Base-by-base conservation (phyloP, 2,888 invertebrate species). In the Leptinotarsa tumamoca region DNA sequence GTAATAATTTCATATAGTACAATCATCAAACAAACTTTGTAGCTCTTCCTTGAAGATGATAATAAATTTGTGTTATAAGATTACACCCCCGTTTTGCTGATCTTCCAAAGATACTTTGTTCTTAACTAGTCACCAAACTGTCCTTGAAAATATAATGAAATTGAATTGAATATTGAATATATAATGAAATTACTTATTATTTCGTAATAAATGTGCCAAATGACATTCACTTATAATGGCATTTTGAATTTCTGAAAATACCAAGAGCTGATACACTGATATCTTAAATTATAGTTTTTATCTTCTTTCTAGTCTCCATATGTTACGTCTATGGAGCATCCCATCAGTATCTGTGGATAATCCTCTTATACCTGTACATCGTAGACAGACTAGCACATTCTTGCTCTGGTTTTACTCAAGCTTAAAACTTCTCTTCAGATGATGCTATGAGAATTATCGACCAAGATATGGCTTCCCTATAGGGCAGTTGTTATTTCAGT, bases 321-420 rank as follows among this genome's bases (percentile, higher is more conserved):
- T 33, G 63, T 50, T 52, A 69, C 73, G 72, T 70, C 70, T 56
- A 21, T 73, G 67, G 56, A 54, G 52, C 72, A 79, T 70, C 79
- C 78, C 76, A 69, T 74, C 76, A 76, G 78, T 79, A 80, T 82
- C 80, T 80, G 73, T 67, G 81, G 83, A 83, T 83, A 83, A 83
- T 83, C 83, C 82, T 78, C 82, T 82, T 82, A 83, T 78, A 76
- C 74, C 75, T 81, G 82, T 76, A 75, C 76, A 74, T 79, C 74
- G 83, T 79, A 78, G 79, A 81, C 80, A 75, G 80, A 76, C 78
- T 78, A 74, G 76, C 80, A 80, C 80, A 80, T 83, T 82, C 80
- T 82, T 82, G 75, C 69, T 77, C 76, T 71, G 73, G 77, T 76
- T 80, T 81, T 76, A 80, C 73, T 72, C 71, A 75, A 73, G 73